Conservation (phyloP, 2,888 invertebrate genomes). For the Melinopterus prodromus region DNA sequence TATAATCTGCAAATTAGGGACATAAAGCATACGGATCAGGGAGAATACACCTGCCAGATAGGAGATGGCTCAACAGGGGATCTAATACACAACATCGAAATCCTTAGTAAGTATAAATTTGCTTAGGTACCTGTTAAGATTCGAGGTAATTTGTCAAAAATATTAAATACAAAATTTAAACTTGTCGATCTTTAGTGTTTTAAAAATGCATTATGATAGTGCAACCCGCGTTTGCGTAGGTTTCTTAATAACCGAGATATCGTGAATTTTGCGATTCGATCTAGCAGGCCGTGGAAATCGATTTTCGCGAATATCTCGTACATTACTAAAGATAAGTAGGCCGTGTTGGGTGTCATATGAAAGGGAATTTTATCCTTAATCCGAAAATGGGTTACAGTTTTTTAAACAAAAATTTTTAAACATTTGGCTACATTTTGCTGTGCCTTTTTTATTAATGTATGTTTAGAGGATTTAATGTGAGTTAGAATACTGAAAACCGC, state of each 20-base stretch:
- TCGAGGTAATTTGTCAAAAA: neutral
- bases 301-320: neutral
- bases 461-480: no score
- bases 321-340: neutral
- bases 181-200: no score
- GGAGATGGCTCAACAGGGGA: constrained; percentile 65
- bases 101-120: constrained; percentile 59
- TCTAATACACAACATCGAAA: constrained; percentile 66
- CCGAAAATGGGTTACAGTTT: neutral
- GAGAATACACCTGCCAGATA: constrained; percentile 67
- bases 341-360: neutral
- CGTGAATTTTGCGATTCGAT: neutral
- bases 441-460: no score
- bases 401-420: no score
- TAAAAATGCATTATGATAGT: no score
- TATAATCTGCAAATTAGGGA: constrained; percentile 64
- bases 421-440: no score
- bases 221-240: no score
- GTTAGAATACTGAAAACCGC: neutral
- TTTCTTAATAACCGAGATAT: neutral
- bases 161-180: no score
- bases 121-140: neutral
- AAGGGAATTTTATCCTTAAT: neutral
- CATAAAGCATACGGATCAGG: constrained; percentile 64
- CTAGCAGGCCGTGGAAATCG: neutral